A percentile compares a stretch with the other conserved stretches of the same genome.
Evolutionary conservation across 35 echinoderm and acorn worm genomes (phyloP).

Genomic region (Chiridota heheva): DNA sequence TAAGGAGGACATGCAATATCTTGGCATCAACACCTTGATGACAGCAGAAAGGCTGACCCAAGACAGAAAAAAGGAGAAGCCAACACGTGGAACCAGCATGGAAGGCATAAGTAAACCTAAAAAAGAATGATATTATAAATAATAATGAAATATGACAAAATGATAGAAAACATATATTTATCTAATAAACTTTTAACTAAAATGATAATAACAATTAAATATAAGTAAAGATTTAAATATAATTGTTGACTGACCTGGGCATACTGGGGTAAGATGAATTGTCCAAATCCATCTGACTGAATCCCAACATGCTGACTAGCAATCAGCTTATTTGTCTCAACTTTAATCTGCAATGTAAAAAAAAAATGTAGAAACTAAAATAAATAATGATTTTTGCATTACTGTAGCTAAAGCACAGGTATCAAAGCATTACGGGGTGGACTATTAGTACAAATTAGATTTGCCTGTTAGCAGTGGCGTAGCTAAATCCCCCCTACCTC

Average conservation of each 20-base stretch:
- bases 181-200: background rate
- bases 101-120: background rate
- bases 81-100: too few species aligned
- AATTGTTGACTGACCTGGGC: constrained; percentile 26
- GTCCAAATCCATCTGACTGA: constrained; percentile 13
- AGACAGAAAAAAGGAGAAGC: too few species aligned
- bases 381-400: background rate
- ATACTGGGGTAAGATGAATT: constrained; percentile 2
- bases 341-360: constrained; percentile 9
- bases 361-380: background rate
- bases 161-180: background rate
- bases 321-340: constrained; percentile 2
- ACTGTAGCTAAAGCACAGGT: background rate
- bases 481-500: background rate
- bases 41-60: too few species aligned
- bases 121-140: background rate
- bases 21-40: too few species aligned
- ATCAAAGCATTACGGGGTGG: background rate
- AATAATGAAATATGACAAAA: background rate
- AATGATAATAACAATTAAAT: background rate
- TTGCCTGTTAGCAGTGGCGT: background rate
- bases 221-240: background rate
- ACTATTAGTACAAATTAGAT: background rate
- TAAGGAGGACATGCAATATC: too few species aligned
- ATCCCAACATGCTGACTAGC: background rate